Percentiles rank a stretch among this genome's conserved stretches.
Conservation (phyloP, 2,797 vertebrate genomes). For the Arctocebus calabarensis region DNA sequence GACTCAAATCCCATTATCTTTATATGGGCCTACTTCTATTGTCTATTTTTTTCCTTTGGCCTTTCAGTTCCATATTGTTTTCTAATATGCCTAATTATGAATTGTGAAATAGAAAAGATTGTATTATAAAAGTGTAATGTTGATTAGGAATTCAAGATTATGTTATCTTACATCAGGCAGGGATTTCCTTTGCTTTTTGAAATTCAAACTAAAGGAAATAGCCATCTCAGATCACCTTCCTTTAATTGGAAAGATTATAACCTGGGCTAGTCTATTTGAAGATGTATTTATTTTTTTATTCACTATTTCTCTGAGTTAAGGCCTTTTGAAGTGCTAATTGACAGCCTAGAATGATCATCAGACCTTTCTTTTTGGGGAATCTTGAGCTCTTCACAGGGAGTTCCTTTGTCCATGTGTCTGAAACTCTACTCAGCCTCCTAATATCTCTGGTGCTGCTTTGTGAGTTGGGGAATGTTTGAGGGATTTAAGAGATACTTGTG, state of each 20-base stretch:
- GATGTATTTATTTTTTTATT: not conserved
- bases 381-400: not conserved
- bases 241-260: not conserved
- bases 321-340: not conserved
- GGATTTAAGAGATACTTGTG: not conserved
- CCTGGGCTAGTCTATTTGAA: too few relatives aligned
- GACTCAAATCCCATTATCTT: not conserved
- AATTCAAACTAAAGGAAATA: not conserved
- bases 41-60: not conserved
- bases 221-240: not conserved
- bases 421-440: not conserved
- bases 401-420: not conserved
- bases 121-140: not conserved
- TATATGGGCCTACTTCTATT: not conserved
- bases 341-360: not conserved
- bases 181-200: not conserved
- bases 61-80: not conserved
- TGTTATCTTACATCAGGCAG: not conserved
- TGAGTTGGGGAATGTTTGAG: not conserved
- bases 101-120: not conserved
- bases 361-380: not conserved
- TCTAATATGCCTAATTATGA: not conserved
- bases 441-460: not conserved
- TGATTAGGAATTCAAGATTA: not conserved
- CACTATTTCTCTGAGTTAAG: not conserved